phyloP scores from a whole-genome alignment of 2,797 vertebrate species.

The Sebastes nivosus region DNA sequence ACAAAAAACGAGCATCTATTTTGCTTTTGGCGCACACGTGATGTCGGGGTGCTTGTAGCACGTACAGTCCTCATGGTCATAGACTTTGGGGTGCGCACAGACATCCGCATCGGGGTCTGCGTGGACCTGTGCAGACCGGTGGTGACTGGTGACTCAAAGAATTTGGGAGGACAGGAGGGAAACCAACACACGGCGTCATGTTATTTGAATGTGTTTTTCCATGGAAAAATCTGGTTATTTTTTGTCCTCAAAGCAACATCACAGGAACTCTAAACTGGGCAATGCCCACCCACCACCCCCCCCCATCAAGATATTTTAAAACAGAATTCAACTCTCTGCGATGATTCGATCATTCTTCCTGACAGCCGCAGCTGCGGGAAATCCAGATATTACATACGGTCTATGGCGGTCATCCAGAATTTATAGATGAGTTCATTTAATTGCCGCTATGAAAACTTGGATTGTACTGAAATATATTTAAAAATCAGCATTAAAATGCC shows the following conservation, averaged over 20 bases:
- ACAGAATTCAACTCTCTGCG: neutral
- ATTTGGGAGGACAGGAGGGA: too few relatives aligned
- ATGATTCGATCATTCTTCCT: neutral
- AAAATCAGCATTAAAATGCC: neutral
- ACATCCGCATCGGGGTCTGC: too few relatives aligned
- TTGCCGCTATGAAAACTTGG: too few relatives aligned
- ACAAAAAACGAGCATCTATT: neutral
- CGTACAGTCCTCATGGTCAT: too few relatives aligned
- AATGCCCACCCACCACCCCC: neutral
- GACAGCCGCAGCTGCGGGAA: neutral
- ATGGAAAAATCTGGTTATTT: too few relatives aligned
- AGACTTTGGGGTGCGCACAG: too few relatives aligned
- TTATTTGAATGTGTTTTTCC: too few relatives aligned
- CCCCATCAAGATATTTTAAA: neutral
- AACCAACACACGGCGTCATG: too few relatives aligned
- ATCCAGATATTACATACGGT: neutral
- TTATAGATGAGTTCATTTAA: too few relatives aligned
- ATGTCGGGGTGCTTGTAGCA: neutral
- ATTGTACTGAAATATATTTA: too few relatives aligned
- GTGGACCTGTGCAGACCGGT: too few relatives aligned
- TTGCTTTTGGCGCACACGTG: neutral
- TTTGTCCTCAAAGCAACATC: neutral
- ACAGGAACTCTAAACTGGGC: neutral
- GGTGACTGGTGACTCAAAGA: too few relatives aligned
- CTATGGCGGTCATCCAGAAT: neutral